These are phyloP conservation scores for Catocala fraxini DNA, from an alignment of 2,888 invertebrate species.

Conservation along the genomic window DNA sequence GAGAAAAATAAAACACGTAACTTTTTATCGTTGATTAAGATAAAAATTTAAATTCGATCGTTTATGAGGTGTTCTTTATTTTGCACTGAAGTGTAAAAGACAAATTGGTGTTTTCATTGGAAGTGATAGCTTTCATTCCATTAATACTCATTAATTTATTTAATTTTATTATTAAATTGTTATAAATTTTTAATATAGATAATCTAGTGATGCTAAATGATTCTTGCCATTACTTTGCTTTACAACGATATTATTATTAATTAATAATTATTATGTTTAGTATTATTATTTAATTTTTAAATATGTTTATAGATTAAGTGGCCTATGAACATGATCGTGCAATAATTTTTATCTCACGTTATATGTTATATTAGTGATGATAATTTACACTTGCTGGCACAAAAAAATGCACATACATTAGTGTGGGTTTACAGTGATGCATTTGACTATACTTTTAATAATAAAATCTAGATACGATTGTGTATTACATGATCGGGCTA, in stretches of 20 bases:
- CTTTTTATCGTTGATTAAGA: neutral
- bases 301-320: constrained; percentile 41
- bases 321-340: constrained; percentile 64
- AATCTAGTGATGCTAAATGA: constrained; percentile 40
- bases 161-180: constrained; percentile 40
- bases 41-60: neutral
- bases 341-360: constrained; percentile 55
- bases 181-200: constrained; percentile 14
- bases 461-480: neutral
- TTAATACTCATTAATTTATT: constrained; percentile 61
- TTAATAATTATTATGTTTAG: constrained; percentile 30
- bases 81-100: constrained; percentile 50
- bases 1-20: no score
- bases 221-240: constrained; percentile 67
- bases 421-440: neutral
- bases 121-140: constrained; percentile 61
- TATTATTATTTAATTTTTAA: constrained; percentile 30
- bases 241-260: constrained; percentile 58
- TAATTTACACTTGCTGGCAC: constrained; percentile 54
- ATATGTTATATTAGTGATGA: constrained; percentile 29
- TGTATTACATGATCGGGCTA: neutral
- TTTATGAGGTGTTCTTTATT: constrained; percentile 13
- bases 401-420: constrained; percentile 46
- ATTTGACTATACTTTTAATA: neutral
- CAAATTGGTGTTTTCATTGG: constrained; percentile 24